Evolutionary conservation across 2,888 invertebrate species (phyloP).

Genomic region (Charanyca ferruginea): DNA sequence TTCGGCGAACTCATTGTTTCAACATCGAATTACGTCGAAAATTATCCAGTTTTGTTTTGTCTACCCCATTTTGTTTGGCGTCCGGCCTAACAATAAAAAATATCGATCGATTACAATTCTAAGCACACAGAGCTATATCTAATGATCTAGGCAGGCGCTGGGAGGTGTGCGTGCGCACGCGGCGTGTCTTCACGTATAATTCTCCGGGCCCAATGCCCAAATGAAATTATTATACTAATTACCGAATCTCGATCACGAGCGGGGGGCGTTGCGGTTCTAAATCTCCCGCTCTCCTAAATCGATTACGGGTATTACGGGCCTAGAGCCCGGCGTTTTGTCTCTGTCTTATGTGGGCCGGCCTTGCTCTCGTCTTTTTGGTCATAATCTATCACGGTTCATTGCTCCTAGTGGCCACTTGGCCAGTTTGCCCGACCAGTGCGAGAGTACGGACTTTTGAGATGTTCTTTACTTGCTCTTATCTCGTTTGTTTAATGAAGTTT

Average conservation of each 20-base stretch:
- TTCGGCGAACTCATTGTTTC: constrained; percentile 79
- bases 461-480: constrained; percentile 61
- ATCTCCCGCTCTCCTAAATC: constrained; percentile 86
- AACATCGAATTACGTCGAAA: constrained; percentile 73
- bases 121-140: constrained; percentile 62
- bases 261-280: constrained; percentile 84
- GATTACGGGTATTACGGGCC: constrained; percentile 86
- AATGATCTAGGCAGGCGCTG: constrained; percentile 54
- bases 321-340: constrained; percentile 85
- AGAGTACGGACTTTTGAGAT: constrained; percentile 53
- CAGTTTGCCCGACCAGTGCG: constrained; percentile 67
- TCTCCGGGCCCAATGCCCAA: constrained; percentile 81
- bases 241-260: constrained; percentile 85
- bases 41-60: constrained; percentile 76
- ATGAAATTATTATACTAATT: constrained; percentile 89
- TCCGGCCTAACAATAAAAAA: constrained; percentile 65
- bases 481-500: constrained; percentile 69
- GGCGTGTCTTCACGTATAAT: constrained; percentile 78
- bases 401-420: constrained; percentile 80
- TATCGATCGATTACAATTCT: constrained; percentile 62
- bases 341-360: constrained; percentile 87
- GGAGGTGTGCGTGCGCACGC: constrained; percentile 70
- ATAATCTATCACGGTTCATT: constrained; percentile 86
- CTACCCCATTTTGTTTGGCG: constrained; percentile 69
- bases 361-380: constrained; percentile 84